Percentiles rank a stretch among this genome's conserved stretches.
Evolutionary conservation across 2,113 vertebrate genomes (phyloP).

Genomic region (Alexandromys fortis): DNA sequence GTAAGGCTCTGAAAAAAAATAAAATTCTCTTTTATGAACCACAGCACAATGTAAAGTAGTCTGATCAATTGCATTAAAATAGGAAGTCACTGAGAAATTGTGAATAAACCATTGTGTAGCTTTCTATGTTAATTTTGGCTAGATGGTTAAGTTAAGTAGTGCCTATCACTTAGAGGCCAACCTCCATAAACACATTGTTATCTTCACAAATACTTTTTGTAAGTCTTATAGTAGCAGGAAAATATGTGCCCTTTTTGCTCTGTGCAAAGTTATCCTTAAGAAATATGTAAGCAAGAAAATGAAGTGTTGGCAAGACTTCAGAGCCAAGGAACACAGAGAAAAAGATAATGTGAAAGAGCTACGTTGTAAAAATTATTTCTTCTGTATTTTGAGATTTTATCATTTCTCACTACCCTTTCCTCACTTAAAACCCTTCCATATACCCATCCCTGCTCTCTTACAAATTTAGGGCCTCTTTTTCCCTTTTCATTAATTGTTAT

Average conservation of each 20-base stretch:
- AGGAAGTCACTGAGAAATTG: not conserved
- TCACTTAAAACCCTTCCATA: not conserved
- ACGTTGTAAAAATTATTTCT: no score
- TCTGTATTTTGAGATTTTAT: not conserved
- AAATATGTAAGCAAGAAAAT: not conserved
- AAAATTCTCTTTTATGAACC: not conserved
- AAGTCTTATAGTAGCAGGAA: not conserved
- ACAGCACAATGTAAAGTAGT: constrained; percentile 9
- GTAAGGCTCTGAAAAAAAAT: not conserved
- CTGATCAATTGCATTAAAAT: not conserved
- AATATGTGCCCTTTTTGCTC: not conserved
- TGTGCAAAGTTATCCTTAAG: not conserved
- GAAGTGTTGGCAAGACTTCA: not conserved
- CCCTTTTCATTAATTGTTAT: not conserved
- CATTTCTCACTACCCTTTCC: not conserved
- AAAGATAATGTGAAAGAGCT: not conserved
- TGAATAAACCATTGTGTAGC: not conserved
- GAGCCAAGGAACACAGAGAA: not conserved
- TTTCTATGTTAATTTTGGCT: not conserved
- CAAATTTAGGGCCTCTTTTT: not conserved
- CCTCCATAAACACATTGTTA: fast-evolving
- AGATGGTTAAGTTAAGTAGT: not conserved
- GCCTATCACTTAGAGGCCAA: fast-evolving
- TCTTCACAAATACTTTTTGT: not conserved
- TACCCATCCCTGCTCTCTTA: not conserved